Evolutionary conservation across 2,888 invertebrate species (phyloP), one percentile per base, ranked within the genome.

Genomic region (Melinopterus prodromus): DNA sequence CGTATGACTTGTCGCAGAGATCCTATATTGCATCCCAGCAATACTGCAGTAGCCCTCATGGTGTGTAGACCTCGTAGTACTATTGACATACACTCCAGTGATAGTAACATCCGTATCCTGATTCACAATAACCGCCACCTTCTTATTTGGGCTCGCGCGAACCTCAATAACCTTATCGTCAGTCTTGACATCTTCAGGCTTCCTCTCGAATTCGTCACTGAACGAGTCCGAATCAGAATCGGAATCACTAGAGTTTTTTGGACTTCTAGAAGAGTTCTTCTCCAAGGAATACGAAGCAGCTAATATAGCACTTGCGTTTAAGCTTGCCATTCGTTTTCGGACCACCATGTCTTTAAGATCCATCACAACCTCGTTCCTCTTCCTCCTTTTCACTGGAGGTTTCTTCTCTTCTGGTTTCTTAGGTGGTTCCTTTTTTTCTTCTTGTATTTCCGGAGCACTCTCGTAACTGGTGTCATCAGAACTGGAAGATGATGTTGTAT

Each of bases 51-150:
- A 96, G 38, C 96, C 95, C 88, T 95, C 94, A 87, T 94, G 95
- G 86, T 93, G 93, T 83, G 95, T 96, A 69, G 93, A 93, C 79
- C 93, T 91, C 2, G 94, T 94, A 35, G 95, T 93, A 85, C 93
- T 92, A 88, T 94, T 94, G 77, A 94, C 93, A 88, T 96, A 96
- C 80, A 96, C 95, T 15, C 96, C 96, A 4, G 96, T 96, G 85
- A 96, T 96, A 53, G 96, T 97, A 36, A 96, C 95, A 86, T 96
- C 96, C 0, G 96, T 95, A 85, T 96, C 96, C 89, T 96, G 95
- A 87, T 95, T 95, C 26, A 96, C 93, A 85, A 96, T 95, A 69
- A 96, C 95, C 83, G 96, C 95, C 82, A 94, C 93, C 85, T 93
- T 92, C 85, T 92, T 92, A 82, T 92, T 92, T 76, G 89, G 88